Percentiles rank a stretch among this genome's conserved stretches.
phyloP scores from a whole-genome alignment of 2,113 vertebrate species.

The Hippocampus barbouri region DNA sequence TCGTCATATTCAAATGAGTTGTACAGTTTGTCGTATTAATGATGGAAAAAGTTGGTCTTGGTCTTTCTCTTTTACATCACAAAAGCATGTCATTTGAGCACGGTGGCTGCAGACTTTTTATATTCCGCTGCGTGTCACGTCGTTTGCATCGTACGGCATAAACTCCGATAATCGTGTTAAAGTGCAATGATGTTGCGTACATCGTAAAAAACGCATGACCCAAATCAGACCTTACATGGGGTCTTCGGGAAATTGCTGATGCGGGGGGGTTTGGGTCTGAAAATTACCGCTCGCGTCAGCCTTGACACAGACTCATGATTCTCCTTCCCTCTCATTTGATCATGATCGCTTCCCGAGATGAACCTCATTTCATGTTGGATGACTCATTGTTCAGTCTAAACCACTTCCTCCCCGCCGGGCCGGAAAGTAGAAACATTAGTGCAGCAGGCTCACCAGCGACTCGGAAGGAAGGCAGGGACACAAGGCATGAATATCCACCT shows the following conservation, averaged over 20 bases:
- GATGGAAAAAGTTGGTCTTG: no score
- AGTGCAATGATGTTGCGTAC: neutral
- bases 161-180: neutral
- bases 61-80: no score
- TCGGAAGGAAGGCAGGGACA: slow-evolving; percentile 21
- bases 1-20: no score
- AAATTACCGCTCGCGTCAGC: neutral
- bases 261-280: neutral
- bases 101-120: neutral
- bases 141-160: neutral
- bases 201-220: neutral
- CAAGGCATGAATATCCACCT: slow-evolving; percentile 13
- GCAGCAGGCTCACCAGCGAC: slow-evolving; percentile 39
- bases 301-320: neutral
- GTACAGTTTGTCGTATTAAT: no score
- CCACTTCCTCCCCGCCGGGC: slow-evolving; percentile 30
- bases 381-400: slow-evolving; percentile 40
- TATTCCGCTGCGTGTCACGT: neutral
- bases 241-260: neutral
- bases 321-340: slow-evolving; percentile 10
- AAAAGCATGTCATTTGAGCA: no score
- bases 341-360: slow-evolving; percentile 8
- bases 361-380: slow-evolving; percentile 22
- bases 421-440: slow-evolving; percentile 29
- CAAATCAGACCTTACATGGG: neutral